Percentiles rank a stretch among this genome's conserved stretches.
These are phyloP conservation scores for Tinea trinotella DNA, from an alignment of 2,888 invertebrate species.

Conservation along the genomic window DNA sequence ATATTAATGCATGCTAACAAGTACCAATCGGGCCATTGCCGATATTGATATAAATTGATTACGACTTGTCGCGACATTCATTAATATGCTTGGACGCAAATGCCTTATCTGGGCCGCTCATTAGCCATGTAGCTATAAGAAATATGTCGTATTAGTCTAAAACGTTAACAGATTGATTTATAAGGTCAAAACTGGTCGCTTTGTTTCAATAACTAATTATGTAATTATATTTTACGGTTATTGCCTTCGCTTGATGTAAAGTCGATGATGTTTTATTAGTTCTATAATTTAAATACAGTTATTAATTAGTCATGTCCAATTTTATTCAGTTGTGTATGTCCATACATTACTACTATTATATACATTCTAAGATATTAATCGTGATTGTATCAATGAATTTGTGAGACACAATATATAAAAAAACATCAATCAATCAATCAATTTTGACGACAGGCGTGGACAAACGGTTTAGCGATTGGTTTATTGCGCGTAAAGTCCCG, in stretches of 20 bases:
- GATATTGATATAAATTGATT: constrained; percentile 72
- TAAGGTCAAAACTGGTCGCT: constrained; percentile 23
- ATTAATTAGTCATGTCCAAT: neutral
- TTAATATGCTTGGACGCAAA: constrained; percentile 54
- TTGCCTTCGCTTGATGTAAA: neutral
- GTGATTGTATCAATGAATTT: too few species aligned
- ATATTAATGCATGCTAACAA: constrained; percentile 63
- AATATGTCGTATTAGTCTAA: constrained; percentile 19
- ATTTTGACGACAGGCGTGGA: too few species aligned
- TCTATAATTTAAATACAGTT: neutral
- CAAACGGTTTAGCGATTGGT: too few species aligned
- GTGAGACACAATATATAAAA: too few species aligned
- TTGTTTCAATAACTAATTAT: constrained; percentile 14
- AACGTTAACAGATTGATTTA: constrained; percentile 21
- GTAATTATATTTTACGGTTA: constrained; percentile 8
- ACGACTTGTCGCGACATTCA: constrained; percentile 59
- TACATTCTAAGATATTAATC: too few species aligned
- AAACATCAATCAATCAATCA: too few species aligned
- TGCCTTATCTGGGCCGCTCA: constrained; percentile 55
- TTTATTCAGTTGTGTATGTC: neutral
- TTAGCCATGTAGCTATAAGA: constrained; percentile 28
- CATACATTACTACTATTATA: too few species aligned
- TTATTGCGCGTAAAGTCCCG: too few species aligned
- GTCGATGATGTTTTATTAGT: neutral
- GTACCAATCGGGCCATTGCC: constrained; percentile 54